Evolutionary conservation across 2,888 invertebrate genomes (phyloP).

Genomic region (Luffia ferchaultella): DNA sequence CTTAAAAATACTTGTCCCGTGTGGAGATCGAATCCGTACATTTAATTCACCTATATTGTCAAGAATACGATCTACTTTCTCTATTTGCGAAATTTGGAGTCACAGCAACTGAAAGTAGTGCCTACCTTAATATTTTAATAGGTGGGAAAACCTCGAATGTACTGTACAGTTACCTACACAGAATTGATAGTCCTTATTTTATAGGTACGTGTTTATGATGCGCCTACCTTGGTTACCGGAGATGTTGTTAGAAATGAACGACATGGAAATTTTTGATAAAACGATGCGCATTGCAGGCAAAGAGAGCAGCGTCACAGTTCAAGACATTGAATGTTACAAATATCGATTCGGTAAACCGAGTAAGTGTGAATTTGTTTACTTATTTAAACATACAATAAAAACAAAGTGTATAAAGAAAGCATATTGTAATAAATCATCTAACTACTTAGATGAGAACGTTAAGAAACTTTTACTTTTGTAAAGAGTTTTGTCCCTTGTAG

Average conservation of each 20-base stretch:
- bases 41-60: too few species aligned
- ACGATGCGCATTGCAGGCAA: conserved; percentile 34
- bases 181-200: too few species aligned
- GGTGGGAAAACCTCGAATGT: too few species aligned
- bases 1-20: too few species aligned
- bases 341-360: conserved; percentile 64
- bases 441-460: neutral
- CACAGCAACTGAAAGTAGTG: too few species aligned
- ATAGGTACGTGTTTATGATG: conserved; percentile 69
- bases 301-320: conserved; percentile 27
- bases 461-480: neutral
- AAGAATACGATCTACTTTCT: too few species aligned
- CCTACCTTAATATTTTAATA: too few species aligned
- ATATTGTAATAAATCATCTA: neutral
- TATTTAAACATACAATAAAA: neutral
- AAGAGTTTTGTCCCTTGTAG: neutral
- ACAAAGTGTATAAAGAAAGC: neutral
- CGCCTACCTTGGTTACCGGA: conserved; percentile 65
- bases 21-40: too few species aligned
- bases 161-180: too few species aligned
- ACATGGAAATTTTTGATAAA: conserved; percentile 38
- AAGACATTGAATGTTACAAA: conserved; percentile 66
- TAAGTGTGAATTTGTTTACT: conserved; percentile 26
- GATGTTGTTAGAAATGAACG: conserved; percentile 41
- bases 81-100: too few species aligned